A percentile compares a stretch with the other conserved stretches of the same genome.
Conservation (phyloP, 2,888 invertebrate species). For the Coremacera marginata region DNA sequence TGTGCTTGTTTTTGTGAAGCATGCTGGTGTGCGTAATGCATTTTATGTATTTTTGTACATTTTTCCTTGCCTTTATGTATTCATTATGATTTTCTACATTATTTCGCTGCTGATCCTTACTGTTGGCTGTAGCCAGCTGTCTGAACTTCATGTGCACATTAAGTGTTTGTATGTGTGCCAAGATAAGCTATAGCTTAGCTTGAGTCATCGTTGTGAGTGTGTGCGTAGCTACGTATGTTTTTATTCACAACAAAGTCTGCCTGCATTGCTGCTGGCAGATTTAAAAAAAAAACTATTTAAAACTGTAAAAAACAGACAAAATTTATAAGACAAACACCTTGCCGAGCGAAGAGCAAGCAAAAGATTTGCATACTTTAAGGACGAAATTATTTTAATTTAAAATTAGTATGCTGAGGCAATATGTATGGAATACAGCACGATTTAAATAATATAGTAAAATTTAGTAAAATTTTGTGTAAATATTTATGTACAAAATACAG, state of each 20-base stretch:
- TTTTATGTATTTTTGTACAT: neutral
- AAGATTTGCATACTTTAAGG: neutral
- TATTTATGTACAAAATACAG: no score
- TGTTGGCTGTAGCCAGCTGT: neutral
- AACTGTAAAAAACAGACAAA: neutral
- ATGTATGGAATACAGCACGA: no score
- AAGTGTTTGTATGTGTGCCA: neutral
- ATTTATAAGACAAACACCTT: neutral
- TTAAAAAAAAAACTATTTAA: neutral
- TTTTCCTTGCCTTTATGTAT: neutral
- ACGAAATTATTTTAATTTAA: neutral
- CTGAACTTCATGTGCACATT: neutral
- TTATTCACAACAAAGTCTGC: neutral
- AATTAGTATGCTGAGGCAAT: no score
- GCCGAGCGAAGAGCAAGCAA: neutral
- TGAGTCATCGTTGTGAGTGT: neutral
- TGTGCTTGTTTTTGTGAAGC: neutral
- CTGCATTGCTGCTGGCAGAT: constrained; percentile 12
- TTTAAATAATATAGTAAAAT: no score
- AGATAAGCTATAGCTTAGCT: neutral
- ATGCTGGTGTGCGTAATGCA: neutral
- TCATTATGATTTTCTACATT: neutral
- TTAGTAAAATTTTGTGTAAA: no score
- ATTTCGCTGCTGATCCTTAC: neutral
- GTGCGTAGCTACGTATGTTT: neutral